Conservation (phyloP, 1,140 invertebrate genomes). For the Philaenus spumarius region DNA sequence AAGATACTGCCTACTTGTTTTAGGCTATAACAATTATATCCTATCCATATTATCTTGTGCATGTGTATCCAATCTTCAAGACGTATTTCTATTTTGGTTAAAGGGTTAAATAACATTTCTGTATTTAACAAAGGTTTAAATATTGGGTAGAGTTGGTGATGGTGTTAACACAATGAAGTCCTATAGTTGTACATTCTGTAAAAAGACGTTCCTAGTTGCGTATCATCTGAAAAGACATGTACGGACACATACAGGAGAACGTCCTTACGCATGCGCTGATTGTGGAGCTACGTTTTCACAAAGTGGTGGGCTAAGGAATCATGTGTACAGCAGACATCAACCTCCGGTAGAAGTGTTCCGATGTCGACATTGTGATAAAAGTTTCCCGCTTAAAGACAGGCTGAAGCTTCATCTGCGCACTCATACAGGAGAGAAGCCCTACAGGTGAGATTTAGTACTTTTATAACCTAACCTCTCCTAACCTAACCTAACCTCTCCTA, state of each 20-base stretch:
- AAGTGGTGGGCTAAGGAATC: conserved; percentile 30
- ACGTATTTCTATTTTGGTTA: too few species aligned
- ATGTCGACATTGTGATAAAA: conserved; percentile 46
- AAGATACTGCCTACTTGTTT: too few species aligned
- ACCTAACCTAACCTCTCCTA: too few species aligned
- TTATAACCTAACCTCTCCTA: too few species aligned
- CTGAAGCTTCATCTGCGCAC: conserved; percentile 57
- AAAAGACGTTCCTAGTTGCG: conserved; percentile 14
- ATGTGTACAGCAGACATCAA: conserved; percentile 22
- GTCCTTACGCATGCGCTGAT: conserved; percentile 30
- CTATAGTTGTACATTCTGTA: conserved; percentile 20
- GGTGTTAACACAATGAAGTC: too few species aligned
- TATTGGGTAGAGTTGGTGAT: too few species aligned
- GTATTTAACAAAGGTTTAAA: too few species aligned
- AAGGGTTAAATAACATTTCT: too few species aligned
- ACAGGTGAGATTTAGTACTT: conserved; percentile 50
- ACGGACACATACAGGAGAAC: conserved; percentile 36
- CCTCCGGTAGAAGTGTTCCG: conserved; percentile 22
- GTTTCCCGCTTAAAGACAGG: conserved; percentile 63
- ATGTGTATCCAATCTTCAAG: too few species aligned
- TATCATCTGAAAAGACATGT: conserved; percentile 35
- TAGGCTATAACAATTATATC: too few species aligned
- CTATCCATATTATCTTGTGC: too few species aligned
- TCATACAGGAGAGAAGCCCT: conserved; percentile 71
- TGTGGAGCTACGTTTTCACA: conserved; percentile 35